Base-by-base conservation (phyloP, 2,113 vertebrate species). In the Maccullochella peelii region DNA sequence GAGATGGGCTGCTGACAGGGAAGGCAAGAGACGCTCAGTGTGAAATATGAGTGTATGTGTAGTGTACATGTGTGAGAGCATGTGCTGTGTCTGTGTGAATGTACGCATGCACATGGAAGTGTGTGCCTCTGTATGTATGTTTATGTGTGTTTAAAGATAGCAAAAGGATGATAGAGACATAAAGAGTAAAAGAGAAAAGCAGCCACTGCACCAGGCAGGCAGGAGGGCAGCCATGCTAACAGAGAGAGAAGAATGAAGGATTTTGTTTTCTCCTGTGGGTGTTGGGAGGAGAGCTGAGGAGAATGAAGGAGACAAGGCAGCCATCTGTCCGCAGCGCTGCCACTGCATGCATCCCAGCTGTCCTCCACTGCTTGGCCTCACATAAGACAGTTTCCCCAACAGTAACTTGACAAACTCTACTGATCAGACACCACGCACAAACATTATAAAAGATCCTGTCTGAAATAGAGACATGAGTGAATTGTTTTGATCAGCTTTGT, bases 281-380 rank as follows among this genome's bases (percentile, higher is more conserved):
- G 76, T 80, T 38, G 42, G 52, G 69, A 82, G 74, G 75, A 82
- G 57, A 82, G 88, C 72, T 72, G 79, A 77, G 71, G 74, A 92
- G 78, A 92, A 88, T 71, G 85, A 86, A 80, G 71, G 72, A 84
- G 86, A 84, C 81, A 82, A 89, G 80, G 72, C 79, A 70, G 89
- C 92, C 92, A 93, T 94, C 93, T 93, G 92, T 93, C 87, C 38
- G 12, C 11, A 23, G 42, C 8, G 23, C 80, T 88, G 83, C 84
- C 62, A n/a, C 82, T 42, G 86, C 62, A 38, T 78, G 81, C 70
- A 30, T 61, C 74, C 84, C 86, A 91, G 88, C 92, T 92, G 92
- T 91, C 85, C 82, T 75, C 61, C 49, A 52, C 83, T 82, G 80
- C 77, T 81, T 90, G 87, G 90, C 89, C 79, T 85, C 67, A 88